Evolutionary conservation across 2,888 invertebrate species (phyloP), one percentile per base, ranked within the genome.

Genomic region (Lepas anatifera): DNA sequence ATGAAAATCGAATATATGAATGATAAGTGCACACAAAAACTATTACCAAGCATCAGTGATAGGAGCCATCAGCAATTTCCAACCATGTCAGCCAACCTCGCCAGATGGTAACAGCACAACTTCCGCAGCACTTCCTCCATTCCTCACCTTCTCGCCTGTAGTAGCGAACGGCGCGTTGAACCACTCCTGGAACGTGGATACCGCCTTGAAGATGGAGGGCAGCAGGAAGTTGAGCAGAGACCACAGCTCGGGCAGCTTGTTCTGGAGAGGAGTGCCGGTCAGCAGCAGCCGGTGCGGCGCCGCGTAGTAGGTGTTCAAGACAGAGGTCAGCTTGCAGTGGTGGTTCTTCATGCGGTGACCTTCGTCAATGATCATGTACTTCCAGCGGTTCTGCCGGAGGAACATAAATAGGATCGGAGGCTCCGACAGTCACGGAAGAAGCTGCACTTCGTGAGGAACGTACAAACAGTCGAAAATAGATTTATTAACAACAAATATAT

Each of bases 261-360:
- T 98, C 84, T 96, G 96, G 72, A 98, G 82, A 22, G 97, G 97
- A 58, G 97, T 98, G 73, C 98, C 98, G 2, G 99, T 99, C 10
- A 99, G 84, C 22, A 99, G 84, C 70, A 99, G 82, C 48, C 99
- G 88, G 81, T 98, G 95, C 8, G 98, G 95, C 10, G 98, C 97
- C 75, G 89, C 85, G 82, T 98, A 98, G 82, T 96, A 95, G 11
- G 96, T 96, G 81, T 99, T 99, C 70, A 99, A 84, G 39, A 84
- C 94, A 81, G 97, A 94, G 0, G 99, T 99, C 76, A 99, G 84
- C 81, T 99, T 99, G 83, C 98, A 99, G 81, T 99, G 98, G 82
- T 99, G 99, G 82, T 99, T 99, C 84, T 99, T 99, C 98, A 99
- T 99, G 74, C 99, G 88, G 83, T 99, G 99, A 70, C 99, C 99